Evolutionary conservation across 2,797 vertebrate genomes (phyloP).

Genomic region (Eulemur coronatus): DNA sequence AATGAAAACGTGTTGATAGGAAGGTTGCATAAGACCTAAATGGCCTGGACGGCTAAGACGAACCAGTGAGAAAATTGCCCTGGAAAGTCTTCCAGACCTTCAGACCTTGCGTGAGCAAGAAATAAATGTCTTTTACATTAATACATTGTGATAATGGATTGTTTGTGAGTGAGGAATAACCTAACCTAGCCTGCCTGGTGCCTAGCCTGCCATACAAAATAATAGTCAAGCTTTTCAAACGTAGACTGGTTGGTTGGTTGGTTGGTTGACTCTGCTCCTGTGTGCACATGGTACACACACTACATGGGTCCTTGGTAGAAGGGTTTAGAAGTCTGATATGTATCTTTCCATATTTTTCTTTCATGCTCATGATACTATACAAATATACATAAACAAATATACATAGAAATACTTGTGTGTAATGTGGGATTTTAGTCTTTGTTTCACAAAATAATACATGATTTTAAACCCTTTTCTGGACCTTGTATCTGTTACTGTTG

Average conservation of each 20-base stretch:
- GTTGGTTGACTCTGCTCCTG: background rate
- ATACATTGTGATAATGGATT: background rate
- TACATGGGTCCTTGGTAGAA: background rate
- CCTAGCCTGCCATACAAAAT: too few species aligned
- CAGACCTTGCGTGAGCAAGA: background rate
- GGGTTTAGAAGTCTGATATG: background rate
- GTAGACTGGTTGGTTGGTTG: background rate
- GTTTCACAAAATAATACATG: background rate
- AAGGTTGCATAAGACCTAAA: background rate
- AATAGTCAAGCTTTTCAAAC: background rate
- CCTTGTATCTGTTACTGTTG: background rate
- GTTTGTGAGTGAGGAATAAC: background rate
- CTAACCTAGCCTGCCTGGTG: background rate
- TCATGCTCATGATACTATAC: background rate
- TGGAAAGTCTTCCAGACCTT: background rate
- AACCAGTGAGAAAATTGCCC: background rate
- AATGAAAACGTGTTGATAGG: background rate
- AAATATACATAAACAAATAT: background rate
- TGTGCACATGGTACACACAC: background rate
- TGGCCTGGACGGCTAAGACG: background rate
- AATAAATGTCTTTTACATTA: background rate
- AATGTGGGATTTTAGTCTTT: background rate
- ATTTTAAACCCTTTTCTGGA: background rate
- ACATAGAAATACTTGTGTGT: background rate
- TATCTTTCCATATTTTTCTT: background rate